Evolutionary conservation across 2,113 vertebrate genomes (phyloP), one percentile per base, ranked within the genome.

Genomic region (Neolamprologus cancellatus): DNA sequence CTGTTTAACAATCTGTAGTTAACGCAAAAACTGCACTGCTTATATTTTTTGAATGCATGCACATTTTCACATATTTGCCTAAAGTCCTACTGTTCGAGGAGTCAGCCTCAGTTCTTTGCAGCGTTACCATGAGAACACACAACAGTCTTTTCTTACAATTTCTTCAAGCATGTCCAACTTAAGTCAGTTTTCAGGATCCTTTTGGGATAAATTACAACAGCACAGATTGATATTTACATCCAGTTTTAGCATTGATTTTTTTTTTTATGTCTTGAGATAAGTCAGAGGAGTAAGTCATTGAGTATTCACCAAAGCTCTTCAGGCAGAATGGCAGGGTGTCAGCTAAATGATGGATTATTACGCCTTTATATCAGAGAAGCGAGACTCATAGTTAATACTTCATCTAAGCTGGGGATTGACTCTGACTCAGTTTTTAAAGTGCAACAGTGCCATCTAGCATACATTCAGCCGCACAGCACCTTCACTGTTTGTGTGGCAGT

Each of bases 401-500:
- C 18, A 48, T 84, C 41, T 76, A 5, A 78, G 4, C 79, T n/a
- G 25, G 8, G 55, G 50, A 11, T 57, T 61, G 81, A 14, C 11
- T 79, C 82, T 18, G 5, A 44, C 82, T 78, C 25, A 41, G 82
- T 50, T 92, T 25, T 25, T 52, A 46, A 88, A 93, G 94, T 88
- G 87, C 95, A 96, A 96, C 91, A 96, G 92, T 95, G 96, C 96
- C 96, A 95, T 94, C 96, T 96, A 96, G 95, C 93, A 87, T 18
- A 81, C 71, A 13, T 48, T 20, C 13, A 3, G 15, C 2, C 46
- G 11, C 48, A 90, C 50, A 79, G 46, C 90, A 92, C 30, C 7
- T 39, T 14, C 5, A 14, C 17, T 34, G 41, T 71, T 69, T 32
- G 44, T n/a, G 71, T 5, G 28, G 25, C 32, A 50, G 82, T 17